Conservation (phyloP, 1,140 invertebrate genomes). For the Tetramorium parvispinum region DNA sequence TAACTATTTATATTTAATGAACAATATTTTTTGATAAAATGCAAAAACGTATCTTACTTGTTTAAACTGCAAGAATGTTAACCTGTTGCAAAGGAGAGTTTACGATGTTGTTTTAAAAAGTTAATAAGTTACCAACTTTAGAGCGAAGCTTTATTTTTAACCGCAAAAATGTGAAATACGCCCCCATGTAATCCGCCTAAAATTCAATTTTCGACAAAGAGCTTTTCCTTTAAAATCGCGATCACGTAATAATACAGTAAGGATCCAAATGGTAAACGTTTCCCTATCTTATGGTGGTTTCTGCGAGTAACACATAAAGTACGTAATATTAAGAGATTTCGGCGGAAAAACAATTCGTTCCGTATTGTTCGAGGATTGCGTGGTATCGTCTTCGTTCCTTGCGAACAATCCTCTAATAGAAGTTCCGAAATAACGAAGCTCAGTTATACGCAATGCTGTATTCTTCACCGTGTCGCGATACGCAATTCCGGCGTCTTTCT, state of each 20-base stretch:
- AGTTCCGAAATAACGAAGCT: not conserved
- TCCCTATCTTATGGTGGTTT: not conserved
- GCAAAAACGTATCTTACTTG: not conserved
- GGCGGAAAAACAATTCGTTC: not conserved
- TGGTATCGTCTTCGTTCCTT: not conserved
- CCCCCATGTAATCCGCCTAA: not conserved
- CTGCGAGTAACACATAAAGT: not conserved
- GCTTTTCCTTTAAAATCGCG: not conserved
- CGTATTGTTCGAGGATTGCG: not conserved
- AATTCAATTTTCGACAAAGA: slow-evolving; percentile 53
- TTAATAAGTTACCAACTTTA: slow-evolving; percentile 33
- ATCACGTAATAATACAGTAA: slow-evolving; percentile 1
- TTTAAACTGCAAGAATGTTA: not conserved
- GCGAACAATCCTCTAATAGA: not conserved
- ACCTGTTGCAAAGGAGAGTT: not conserved
- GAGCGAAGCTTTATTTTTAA: not conserved
- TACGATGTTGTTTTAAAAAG: slow-evolving; percentile 16
- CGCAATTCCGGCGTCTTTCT: not conserved
- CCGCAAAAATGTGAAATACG: not conserved
- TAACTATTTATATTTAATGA: not conserved
- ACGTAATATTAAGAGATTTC: not conserved
- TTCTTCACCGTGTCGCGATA: too few species aligned
- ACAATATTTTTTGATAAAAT: not conserved
- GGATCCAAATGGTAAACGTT: not conserved
- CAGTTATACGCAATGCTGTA: not conserved